A percentile compares a stretch with the other conserved stretches of the same genome.
Evolutionary conservation across 2,888 invertebrate species (phyloP).

Genomic region (Caradrina clavipalpis): DNA sequence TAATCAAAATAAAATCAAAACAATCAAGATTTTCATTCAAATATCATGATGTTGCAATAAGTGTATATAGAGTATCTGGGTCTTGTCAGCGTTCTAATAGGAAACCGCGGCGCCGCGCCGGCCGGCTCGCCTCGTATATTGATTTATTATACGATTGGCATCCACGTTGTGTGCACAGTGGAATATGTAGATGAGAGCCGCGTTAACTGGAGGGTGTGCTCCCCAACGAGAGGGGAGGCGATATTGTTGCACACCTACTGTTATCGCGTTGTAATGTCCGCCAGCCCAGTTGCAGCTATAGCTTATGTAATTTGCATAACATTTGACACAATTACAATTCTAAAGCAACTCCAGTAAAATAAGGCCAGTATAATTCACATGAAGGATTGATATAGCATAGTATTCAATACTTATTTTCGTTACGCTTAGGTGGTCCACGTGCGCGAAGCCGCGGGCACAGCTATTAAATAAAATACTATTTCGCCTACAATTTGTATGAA

Average conservation of each 20-base stretch:
- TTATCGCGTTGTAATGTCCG: slow-evolving; percentile 33
- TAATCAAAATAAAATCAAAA: background rate
- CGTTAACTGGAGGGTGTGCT: slow-evolving; percentile 25
- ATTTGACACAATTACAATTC: slow-evolving; percentile 7
- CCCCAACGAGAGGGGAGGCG: slow-evolving; percentile 27
- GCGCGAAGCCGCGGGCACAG: background rate
- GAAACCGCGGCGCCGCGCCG: slow-evolving; percentile 27
- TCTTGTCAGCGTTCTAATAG: slow-evolving; percentile 28
- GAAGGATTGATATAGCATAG: too few species aligned
- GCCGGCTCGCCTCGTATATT: slow-evolving; percentile 33
- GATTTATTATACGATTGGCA: slow-evolving; percentile 48
- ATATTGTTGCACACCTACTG: slow-evolving; percentile 21
- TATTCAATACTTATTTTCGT: too few species aligned
- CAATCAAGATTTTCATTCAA: background rate
- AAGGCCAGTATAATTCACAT: too few species aligned
- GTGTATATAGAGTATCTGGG: background rate
- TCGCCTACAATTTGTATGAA: slow-evolving; percentile 3
- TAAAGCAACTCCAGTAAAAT: background rate
- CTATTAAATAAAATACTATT: background rate
- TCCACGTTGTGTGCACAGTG: slow-evolving; percentile 38
- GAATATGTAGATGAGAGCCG: slow-evolving; percentile 46
- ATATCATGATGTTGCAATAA: too few species aligned
- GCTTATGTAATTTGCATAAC: slow-evolving; percentile 11
- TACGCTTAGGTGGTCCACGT: background rate
- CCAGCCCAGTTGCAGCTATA: slow-evolving; percentile 20